Base-by-base conservation (phyloP, 1,140 invertebrate species). In the Drosophila pseudoobscura region DNA sequence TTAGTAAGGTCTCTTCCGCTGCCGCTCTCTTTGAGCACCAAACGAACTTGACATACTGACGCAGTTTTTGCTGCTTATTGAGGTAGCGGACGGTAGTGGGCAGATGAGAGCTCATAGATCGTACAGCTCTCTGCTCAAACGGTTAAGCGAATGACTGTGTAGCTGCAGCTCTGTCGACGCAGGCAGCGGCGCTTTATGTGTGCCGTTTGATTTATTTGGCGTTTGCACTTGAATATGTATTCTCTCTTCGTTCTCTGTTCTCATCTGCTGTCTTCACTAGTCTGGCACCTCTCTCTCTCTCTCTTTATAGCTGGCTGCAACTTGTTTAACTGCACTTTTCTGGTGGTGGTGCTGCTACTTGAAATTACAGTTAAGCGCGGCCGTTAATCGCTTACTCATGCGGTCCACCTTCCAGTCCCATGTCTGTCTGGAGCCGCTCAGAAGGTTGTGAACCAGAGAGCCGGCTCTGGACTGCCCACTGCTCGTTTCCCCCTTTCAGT, bases 1-100 rank as follows among this genome's bases (percentile, higher is more conserved):
- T 17, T 24, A n/a, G 13, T 22, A 15, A 26, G 24, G 26, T 62
- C 60, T 51, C 8, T 24, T 5, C 11, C 22, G n/a, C 41, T 9
- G 13, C n/a, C 15, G 17, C 6, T 13, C 68, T 75, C 57, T 51
- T 39, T 35, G 35, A 49, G 47, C 75, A 65, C 55, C 72, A 84
- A 88, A 84, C 84, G 84, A 89, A 89, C 84, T 89, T 89, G 84
- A 89, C 84, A 89, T 80, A 88, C 79, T 88, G 76, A 80, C 84
- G 84, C 79, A 78, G 77, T 78, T 89, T 80, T 77, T 70, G 9
- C 9, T 63, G 29, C n/a, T 7, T 26, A 46, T 35, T 26, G 39
- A 15, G 52, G 41, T 13, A 49, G 45, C 46, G 1, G 41, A 7
- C 50, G 54, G 31, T 20, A 17, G 17, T 20, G 31, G 31, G 31